Evolutionary conservation across 2,888 invertebrate species (phyloP).

Genomic region (Phengaris alcon): DNA sequence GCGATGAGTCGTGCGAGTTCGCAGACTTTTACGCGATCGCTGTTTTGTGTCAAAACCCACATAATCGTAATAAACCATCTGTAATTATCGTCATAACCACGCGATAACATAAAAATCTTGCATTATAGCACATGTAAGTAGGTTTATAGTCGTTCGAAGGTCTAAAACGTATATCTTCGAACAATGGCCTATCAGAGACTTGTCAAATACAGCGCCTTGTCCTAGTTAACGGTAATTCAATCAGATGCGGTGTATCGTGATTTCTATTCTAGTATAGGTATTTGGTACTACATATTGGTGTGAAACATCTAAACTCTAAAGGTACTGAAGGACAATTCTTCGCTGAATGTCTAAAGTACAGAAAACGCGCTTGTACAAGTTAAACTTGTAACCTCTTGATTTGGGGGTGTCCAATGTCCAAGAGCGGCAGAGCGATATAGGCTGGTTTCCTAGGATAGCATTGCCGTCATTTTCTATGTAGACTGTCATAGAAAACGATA

Average conservation of each 20-base stretch:
- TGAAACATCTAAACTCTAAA: no score
- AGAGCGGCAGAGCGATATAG: no score
- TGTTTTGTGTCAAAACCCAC: neutral
- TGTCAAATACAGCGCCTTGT: constrained; percentile 36
- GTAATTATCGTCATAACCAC: constrained; percentile 7
- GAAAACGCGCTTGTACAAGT: no score
- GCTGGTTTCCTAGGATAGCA: no score
- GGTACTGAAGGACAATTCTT: no score
- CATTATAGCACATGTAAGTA: constrained; percentile 24
- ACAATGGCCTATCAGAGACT: constrained; percentile 48
- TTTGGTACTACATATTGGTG: no score
- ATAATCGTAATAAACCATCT: neutral
- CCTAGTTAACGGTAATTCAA: constrained; percentile 24
- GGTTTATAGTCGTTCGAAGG: constrained; percentile 27
- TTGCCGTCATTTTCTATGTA: no score
- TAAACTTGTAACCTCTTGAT: no score
- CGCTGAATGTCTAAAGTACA: no score
- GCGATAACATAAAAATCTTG: constrained; percentile 21
- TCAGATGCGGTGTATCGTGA: neutral
- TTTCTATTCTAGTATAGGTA: neutral
- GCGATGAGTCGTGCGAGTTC: no score
- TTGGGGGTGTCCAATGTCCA: no score
- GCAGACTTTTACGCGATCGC: neutral
- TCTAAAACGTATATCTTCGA: constrained; percentile 28
- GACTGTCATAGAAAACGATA: no score